Evolutionary conservation across 2,113 vertebrate species (phyloP).

Genomic region (Clarias gariepinus): DNA sequence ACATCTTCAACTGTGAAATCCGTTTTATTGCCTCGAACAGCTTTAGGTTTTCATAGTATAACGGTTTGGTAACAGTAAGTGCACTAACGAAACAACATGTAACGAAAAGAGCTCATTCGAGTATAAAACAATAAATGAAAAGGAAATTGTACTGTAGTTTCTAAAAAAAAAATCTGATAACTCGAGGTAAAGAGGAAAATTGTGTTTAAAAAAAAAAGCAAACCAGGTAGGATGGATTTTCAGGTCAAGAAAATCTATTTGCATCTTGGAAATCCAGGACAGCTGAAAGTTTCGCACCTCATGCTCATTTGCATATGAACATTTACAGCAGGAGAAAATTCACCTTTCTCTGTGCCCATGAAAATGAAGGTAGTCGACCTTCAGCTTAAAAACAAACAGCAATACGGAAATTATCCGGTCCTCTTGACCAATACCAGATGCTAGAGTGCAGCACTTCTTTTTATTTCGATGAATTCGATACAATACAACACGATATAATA

Average conservation of each 20-base stretch:
- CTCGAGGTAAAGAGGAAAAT: neutral
- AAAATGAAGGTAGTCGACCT: neutral
- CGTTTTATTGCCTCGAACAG: neutral
- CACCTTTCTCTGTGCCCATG: neutral
- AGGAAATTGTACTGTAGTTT: accelerated
- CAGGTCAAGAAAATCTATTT: conserved; percentile 16
- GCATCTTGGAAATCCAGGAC: conserved; percentile 3
- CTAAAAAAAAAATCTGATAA: neutral
- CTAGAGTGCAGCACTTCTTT: neutral
- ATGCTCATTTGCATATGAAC: neutral
- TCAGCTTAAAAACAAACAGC: neutral
- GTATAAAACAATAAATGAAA: neutral
- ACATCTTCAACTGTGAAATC: neutral
- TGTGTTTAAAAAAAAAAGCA: neutral
- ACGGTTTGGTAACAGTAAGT: neutral
- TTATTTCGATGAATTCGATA: neutral
- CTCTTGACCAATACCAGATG: neutral
- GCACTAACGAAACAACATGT: neutral
- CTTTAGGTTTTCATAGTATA: neutral
- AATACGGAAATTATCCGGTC: neutral
- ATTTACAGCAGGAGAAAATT: neutral
- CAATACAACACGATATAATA: too few species aligned
- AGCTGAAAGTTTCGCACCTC: neutral
- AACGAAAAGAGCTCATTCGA: neutral
- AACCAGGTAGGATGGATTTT: neutral